A percentile compares a stretch with the other conserved stretches of the same genome.
Evolutionary conservation across 2,113 vertebrate genomes (phyloP).

Genomic region (Cynoglossus semilaevis): DNA sequence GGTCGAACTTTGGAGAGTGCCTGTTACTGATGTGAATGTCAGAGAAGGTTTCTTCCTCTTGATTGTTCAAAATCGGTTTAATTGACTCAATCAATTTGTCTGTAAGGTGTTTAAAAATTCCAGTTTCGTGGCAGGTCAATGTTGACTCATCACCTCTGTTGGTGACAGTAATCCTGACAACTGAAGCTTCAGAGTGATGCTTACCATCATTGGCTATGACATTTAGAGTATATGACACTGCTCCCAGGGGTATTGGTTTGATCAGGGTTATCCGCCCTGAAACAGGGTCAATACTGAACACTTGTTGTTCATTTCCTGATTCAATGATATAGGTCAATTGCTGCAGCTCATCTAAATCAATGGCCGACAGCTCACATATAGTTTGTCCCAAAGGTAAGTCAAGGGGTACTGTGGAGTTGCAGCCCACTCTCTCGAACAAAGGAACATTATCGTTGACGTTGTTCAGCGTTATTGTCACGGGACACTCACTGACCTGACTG

Average conservation of each 20-base stretch:
- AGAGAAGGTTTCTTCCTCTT: slow-evolving; percentile 83
- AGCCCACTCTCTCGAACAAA: slow-evolving; percentile 89
- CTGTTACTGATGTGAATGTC: slow-evolving; percentile 85
- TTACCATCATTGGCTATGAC: slow-evolving; percentile 88
- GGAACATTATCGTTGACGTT: slow-evolving; percentile 94
- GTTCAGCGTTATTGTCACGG: slow-evolving; percentile 84
- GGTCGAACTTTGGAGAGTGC: slow-evolving; percentile 84
- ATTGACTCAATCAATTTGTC: slow-evolving; percentile 87
- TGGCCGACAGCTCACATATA: slow-evolving; percentile 83
- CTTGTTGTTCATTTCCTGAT: slow-evolving; percentile 85
- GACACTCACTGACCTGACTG: slow-evolving; percentile 84
- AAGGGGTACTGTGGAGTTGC: slow-evolving; percentile 81
- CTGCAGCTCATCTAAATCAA: slow-evolving; percentile 91
- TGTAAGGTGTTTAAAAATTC: slow-evolving; percentile 82
- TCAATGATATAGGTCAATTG: slow-evolving; percentile 84
- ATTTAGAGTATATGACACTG: slow-evolving; percentile 77
- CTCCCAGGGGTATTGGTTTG: slow-evolving; percentile 69
- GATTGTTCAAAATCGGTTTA: slow-evolving; percentile 73
- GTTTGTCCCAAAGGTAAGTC: slow-evolving; percentile 77
- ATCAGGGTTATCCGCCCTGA: slow-evolving; percentile 83
- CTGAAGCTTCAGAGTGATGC: slow-evolving; percentile 80
- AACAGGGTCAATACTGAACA: slow-evolving; percentile 82
- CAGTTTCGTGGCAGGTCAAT: slow-evolving; percentile 85
- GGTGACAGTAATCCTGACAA: slow-evolving; percentile 83
- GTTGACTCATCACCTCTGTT: slow-evolving; percentile 68